Conservation (phyloP, 2,797 vertebrate species). For the Pygocentrus nattereri region DNA sequence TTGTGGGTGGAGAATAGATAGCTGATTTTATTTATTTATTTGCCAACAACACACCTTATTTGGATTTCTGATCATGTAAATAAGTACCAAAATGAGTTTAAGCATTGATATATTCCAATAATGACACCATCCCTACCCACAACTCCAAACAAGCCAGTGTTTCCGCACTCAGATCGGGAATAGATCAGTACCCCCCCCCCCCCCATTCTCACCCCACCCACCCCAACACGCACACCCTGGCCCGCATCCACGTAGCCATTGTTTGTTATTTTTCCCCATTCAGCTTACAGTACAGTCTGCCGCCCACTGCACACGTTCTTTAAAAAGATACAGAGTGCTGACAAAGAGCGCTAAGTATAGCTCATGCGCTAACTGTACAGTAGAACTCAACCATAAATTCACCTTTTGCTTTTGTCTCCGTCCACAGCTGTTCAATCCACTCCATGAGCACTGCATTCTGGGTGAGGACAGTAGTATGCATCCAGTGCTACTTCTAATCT, state of each 20-base stretch:
- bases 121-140: background rate
- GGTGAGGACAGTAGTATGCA: background rate
- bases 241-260: background rate
- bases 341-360: slow-evolving; percentile 15
- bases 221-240: background rate
- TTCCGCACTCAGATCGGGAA: slow-evolving; percentile 18
- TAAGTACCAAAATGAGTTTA: background rate
- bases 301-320: background rate
- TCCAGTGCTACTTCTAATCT: background rate
- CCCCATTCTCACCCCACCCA: background rate
- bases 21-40: too few species aligned
- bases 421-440: background rate
- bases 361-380: background rate
- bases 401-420: background rate
- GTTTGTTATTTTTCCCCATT: slow-evolving; percentile 41
- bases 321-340: slow-evolving; percentile 4
- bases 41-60: too few species aligned
- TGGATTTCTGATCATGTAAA: too few species aligned
- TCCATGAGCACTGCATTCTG: background rate
- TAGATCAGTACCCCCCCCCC: slow-evolving; percentile 3
- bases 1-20: background rate
- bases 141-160: slow-evolving; percentile 3
- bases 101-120: background rate
- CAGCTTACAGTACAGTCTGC: slow-evolving; percentile 2
- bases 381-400: slow-evolving; percentile 6